A percentile compares a stretch with the other conserved stretches of the same genome.
phyloP scores from a whole-genome alignment of 2,888 invertebrate species.

The Hirtodrosophila duncani region DNA sequence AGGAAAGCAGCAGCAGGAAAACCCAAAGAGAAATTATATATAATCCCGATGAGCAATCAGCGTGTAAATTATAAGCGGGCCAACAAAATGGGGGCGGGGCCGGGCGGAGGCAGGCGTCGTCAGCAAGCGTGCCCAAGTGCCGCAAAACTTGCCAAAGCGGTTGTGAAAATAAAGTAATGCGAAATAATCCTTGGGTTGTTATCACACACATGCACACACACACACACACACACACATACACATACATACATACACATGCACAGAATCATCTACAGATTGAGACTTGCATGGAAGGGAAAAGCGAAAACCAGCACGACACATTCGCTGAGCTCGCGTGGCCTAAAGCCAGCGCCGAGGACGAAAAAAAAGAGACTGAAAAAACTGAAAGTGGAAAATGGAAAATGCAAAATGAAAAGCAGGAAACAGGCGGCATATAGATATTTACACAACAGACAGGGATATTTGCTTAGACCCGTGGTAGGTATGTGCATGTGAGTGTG shows the following conservation, averaged over 20 bases:
- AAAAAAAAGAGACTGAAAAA: not conserved
- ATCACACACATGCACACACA: constrained; percentile 56
- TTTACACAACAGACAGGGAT: constrained; percentile 59
- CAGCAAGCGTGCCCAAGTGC: constrained; percentile 62
- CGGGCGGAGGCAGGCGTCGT: constrained; percentile 41
- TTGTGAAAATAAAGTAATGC: constrained; percentile 71
- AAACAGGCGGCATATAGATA: constrained; percentile 40
- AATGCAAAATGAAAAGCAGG: constrained; percentile 55
- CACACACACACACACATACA: constrained; percentile 6
- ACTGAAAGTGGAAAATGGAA: constrained; percentile 40
- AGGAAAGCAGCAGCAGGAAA: constrained; percentile 30
- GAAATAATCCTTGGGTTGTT: constrained; percentile 72
- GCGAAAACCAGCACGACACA: constrained; percentile 40
- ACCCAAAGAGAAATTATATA: constrained; percentile 62
- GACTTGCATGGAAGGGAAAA: not conserved
- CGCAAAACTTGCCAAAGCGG: constrained; percentile 69
- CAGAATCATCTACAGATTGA: constrained; percentile 43
- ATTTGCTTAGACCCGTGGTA: constrained; percentile 50
- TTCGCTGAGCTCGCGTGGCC: constrained; percentile 55
- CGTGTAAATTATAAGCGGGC: constrained; percentile 68
- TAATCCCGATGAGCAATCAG: constrained; percentile 67
- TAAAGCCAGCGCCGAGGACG: constrained; percentile 49
- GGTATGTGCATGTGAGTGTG: constrained; percentile 7
- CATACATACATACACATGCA: constrained; percentile 13
- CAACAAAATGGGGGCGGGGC: constrained; percentile 23